Conservation (phyloP, 2,797 vertebrate genomes). For the Astyanax mexicanus region DNA sequence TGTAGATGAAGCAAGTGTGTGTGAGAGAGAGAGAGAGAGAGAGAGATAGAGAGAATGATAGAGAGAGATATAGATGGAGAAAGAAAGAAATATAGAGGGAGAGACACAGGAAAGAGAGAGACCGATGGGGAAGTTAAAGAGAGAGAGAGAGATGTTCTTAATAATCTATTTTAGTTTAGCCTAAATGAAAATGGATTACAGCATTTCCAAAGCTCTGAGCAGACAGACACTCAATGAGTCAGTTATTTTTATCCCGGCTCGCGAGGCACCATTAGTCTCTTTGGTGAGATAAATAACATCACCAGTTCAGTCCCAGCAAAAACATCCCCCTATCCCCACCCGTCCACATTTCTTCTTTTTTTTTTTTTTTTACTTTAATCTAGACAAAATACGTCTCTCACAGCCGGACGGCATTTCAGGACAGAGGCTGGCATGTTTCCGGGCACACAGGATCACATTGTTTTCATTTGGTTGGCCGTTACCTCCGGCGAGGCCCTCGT, state of each 20-base stretch:
- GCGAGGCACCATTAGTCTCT: constrained; percentile 75
- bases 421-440: constrained; percentile 52
- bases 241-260: constrained; percentile 79
- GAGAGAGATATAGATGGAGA: constrained; percentile 32
- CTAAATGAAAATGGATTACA: constrained; percentile 72
- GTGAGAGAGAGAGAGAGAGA: too few species aligned
- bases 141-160: constrained; percentile 40
- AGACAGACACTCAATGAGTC: constrained; percentile 75
- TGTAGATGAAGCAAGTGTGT: constrained; percentile 22
- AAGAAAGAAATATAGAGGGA: too few species aligned
- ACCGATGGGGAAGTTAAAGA: too few species aligned
- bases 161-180: constrained; percentile 64
- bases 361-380: constrained; percentile 1
- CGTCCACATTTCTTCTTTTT: too few species aligned
- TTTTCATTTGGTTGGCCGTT: constrained; percentile 63
- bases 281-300: constrained; percentile 79
- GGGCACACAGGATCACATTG: constrained; percentile 63
- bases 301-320: constrained; percentile 54
- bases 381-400: constrained; percentile 32
- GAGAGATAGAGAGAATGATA: constrained; percentile 20
- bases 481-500: constrained; percentile 57
- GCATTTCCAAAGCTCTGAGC: constrained; percentile 68
- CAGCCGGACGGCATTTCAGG: constrained; percentile 31
- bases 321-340: neutral
- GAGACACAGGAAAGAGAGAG: too few species aligned